Percentiles rank a stretch among this genome's conserved stretches.
These are phyloP conservation scores for Otus sunia DNA, from an alignment of 2,113 vertebrate species.

Conservation along the genomic window DNA sequence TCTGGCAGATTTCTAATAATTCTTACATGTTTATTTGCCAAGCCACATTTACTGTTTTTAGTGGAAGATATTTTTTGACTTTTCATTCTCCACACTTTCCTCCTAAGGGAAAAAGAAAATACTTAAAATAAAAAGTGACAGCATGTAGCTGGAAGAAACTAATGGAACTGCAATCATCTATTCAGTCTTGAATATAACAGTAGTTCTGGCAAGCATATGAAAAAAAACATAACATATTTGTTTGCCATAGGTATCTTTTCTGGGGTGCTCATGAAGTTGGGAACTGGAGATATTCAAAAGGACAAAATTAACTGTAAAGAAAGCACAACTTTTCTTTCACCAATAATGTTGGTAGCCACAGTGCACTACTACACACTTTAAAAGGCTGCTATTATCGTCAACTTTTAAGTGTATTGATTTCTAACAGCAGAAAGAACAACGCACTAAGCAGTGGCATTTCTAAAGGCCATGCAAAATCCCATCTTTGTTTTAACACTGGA, in stretches of 20 bases:
- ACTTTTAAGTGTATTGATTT: background rate
- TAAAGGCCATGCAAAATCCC: background rate
- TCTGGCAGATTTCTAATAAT: background rate
- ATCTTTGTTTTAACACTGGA: background rate
- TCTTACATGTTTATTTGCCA: background rate
- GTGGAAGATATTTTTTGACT: background rate
- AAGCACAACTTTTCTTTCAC: background rate
- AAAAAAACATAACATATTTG: background rate
- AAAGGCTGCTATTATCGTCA: background rate
- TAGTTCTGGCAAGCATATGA: background rate
- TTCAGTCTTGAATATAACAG: background rate
- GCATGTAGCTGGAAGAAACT: background rate
- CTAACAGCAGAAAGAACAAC: background rate
- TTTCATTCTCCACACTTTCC: background rate
- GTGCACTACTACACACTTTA: background rate
- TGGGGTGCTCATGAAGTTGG: background rate
- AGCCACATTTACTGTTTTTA: background rate
- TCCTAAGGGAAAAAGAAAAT: background rate
- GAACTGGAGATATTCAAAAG: background rate
- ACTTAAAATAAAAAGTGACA: conserved; percentile 1
- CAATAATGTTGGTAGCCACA: background rate
- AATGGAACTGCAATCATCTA: background rate
- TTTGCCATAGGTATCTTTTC: background rate
- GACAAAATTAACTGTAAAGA: background rate
- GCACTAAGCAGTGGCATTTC: background rate